A percentile compares a stretch with the other conserved stretches of the same genome.
phyloP scores from a whole-genome alignment of 2,888 invertebrate genomes.

The Marronus borbonicus region DNA sequence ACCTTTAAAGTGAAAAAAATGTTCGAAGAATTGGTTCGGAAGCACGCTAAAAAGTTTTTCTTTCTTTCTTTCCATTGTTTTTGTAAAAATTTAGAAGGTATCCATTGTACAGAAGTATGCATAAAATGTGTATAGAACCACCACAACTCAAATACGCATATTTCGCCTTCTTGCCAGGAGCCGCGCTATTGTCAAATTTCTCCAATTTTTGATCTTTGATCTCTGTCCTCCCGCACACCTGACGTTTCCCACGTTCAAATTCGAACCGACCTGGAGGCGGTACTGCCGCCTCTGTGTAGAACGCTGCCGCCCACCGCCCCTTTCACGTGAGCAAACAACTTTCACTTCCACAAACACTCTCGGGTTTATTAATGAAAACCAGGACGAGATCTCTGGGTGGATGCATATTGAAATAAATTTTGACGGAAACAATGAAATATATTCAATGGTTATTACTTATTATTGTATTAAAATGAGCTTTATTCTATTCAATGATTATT shows the following conservation, averaged over 20 bases:
- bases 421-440: too few species aligned
- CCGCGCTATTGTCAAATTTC: neutral
- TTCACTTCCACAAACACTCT: constrained; percentile 7
- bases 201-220: neutral
- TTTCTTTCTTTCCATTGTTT: too few species aligned
- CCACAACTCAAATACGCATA: too few species aligned
- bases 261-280: neutral
- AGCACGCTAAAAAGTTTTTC: too few species aligned
- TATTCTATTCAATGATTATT: neutral
- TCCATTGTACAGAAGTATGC: too few species aligned
- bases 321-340: constrained; percentile 39
- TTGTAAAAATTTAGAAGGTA: too few species aligned
- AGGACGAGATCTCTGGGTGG: too few species aligned
- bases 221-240: neutral
- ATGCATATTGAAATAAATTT: too few species aligned
- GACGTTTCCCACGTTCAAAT: neutral
- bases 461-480: neutral
- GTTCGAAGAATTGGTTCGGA: too few species aligned
- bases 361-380: constrained; percentile 31
- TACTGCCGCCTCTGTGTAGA: constrained; percentile 5
- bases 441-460: too few species aligned
- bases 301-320: neutral
- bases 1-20: too few species aligned
- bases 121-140: too few species aligned
- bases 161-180: neutral